Conservation (phyloP, 2,888 invertebrate genomes). For the Apoderus coryli region DNA sequence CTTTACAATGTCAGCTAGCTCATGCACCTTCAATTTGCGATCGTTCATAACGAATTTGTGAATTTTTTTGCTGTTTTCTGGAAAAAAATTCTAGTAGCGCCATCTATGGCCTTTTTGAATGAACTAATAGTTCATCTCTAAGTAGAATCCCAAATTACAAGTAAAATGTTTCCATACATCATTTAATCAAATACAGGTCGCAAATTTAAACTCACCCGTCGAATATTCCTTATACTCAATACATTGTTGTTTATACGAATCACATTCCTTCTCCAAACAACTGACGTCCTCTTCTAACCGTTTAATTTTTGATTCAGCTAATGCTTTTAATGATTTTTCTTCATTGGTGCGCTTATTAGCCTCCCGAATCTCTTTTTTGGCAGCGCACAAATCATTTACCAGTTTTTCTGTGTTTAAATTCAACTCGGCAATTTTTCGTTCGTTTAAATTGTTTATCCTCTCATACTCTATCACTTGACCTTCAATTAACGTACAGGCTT, state of each 20-base stretch:
- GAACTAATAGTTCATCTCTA: no score
- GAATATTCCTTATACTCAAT: constrained; percentile 27
- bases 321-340: constrained; percentile 39
- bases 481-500: constrained; percentile 67
- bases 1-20: no score
- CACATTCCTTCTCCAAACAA: constrained; percentile 29
- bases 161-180: no score
- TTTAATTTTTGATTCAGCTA: constrained; percentile 39
- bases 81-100: no score
- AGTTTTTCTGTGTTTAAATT: constrained; percentile 34
- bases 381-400: constrained; percentile 34
- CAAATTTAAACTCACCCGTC: no score
- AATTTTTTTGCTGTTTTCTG: no score
- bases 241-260: constrained; percentile 25
- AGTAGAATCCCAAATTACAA: no score
- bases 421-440: constrained; percentile 24
- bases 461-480: constrained; percentile 69
- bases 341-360: constrained; percentile 35
- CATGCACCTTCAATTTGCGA: no score
- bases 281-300: constrained; percentile 32
- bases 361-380: constrained; percentile 36
- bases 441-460: constrained; percentile 41
- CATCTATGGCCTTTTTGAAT: no score
- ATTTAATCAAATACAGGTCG: no score
- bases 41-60: no score